Percentiles rank a stretch among this genome's conserved stretches.
Conservation (phyloP, 2,113 vertebrate genomes). For the Bufo bufo region DNA sequence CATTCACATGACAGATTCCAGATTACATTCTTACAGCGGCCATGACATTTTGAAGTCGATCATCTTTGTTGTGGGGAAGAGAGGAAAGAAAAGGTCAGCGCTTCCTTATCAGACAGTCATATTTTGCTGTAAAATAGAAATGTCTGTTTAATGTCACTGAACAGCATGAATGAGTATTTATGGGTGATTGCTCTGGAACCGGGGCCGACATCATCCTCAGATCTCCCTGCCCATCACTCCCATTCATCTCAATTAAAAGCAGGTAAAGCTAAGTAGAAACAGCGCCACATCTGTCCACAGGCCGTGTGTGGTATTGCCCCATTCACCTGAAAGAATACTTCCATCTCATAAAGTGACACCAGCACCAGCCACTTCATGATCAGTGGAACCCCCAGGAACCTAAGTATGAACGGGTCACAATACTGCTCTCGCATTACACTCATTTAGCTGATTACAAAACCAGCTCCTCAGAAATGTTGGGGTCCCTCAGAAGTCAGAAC, state of each 20-base stretch:
- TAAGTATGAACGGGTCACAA: no score
- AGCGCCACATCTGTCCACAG: neutral
- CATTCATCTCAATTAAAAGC: constrained; percentile 2
- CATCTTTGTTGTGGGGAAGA: constrained; percentile 67
- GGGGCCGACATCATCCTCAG: constrained; percentile 62
- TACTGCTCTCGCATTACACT: no score
- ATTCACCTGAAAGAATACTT: no score
- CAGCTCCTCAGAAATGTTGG: no score
- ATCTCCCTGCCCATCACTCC: constrained; percentile 52
- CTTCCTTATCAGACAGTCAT: constrained; percentile 71
- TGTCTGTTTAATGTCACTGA: constrained; percentile 75
- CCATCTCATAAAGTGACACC: no score
- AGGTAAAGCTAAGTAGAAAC: neutral
- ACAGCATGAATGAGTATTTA: constrained; percentile 68
- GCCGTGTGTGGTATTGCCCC: neutral
- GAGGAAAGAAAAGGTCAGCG: constrained; percentile 70
- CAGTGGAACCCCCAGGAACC: no score
- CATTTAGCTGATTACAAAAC: no score
- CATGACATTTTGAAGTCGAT: constrained; percentile 72
- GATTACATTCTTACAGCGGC: constrained; percentile 69
- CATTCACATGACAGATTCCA: constrained; percentile 66
- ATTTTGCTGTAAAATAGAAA: constrained; percentile 73
- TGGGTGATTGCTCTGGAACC: constrained; percentile 58
- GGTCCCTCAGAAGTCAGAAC: no score
- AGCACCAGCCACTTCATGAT: no score